phyloP scores from a whole-genome alignment of 1,140 invertebrate species.

The Nixonia krombeini region DNA sequence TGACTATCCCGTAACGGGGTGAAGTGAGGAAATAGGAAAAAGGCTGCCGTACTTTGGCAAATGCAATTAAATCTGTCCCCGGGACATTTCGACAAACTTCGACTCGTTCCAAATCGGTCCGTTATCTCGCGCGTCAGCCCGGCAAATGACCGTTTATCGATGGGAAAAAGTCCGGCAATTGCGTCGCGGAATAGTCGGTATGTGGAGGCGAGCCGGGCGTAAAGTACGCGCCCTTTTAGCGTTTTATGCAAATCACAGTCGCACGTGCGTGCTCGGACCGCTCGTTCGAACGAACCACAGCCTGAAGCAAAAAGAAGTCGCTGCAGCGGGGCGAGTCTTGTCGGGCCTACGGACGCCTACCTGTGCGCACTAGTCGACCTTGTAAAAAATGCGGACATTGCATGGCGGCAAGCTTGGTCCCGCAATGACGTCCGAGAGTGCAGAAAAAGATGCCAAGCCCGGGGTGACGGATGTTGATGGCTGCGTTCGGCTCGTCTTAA shows the following conservation, averaged over 20 bases:
- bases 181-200: no score
- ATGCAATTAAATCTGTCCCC: no score
- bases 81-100: no score
- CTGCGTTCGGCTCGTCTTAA: no score
- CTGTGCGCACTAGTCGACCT: slow-evolving; percentile 42
- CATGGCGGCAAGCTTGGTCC: slow-evolving; percentile 27
- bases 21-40: no score
- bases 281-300: slow-evolving; percentile 8
- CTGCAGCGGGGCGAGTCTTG: no score
- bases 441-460: slow-evolving; percentile 29
- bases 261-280: slow-evolving; percentile 15
- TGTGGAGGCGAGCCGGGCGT: slow-evolving; percentile 3
- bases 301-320: slow-evolving; percentile 12
- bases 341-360: slow-evolving; percentile 34
- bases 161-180: no score
- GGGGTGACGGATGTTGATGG: slow-evolving; percentile 44
- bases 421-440: slow-evolving; percentile 38
- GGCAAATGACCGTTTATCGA: no score
- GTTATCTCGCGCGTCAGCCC: no score
- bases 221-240: slow-evolving; percentile 24
- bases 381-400: slow-evolving; percentile 53
- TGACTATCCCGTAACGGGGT: no score
- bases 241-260: slow-evolving; percentile 34
- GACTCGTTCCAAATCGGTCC: no score
- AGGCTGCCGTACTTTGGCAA: no score